Evolutionary conservation across 2,113 vertebrate genomes (phyloP).

Genomic region (Catagonus wagneri): DNA sequence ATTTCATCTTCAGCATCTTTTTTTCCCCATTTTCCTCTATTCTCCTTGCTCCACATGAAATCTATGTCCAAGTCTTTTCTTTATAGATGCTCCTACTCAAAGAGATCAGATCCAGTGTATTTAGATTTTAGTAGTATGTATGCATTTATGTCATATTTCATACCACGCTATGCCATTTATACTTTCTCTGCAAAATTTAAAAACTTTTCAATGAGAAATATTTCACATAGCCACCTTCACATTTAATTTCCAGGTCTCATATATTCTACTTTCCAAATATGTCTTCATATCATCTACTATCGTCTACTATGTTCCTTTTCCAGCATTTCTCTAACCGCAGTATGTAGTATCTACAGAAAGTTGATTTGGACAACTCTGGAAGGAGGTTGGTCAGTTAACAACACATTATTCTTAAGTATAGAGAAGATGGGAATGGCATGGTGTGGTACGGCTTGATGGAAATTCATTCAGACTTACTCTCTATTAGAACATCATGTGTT

Average conservation of each 20-base stretch:
- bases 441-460: fast-evolving
- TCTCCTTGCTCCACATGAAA: background rate
- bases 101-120: background rate
- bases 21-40: background rate
- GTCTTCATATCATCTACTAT: background rate
- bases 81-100: background rate
- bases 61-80: background rate
- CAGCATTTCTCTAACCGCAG: background rate
- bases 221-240: background rate
- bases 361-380: background rate
- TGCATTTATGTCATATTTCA: background rate
- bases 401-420: background rate
- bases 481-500: background rate
- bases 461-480: background rate
- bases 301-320: background rate
- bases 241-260: background rate
- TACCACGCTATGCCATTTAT: background rate
- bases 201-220: background rate
- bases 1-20: background rate
- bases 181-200: background rate
- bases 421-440: background rate
- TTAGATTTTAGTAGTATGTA: background rate
- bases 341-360: background rate
- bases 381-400: background rate
- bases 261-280: background rate